Conservation (phyloP, 2,797 vertebrate genomes). For the Tinamus major region DNA sequence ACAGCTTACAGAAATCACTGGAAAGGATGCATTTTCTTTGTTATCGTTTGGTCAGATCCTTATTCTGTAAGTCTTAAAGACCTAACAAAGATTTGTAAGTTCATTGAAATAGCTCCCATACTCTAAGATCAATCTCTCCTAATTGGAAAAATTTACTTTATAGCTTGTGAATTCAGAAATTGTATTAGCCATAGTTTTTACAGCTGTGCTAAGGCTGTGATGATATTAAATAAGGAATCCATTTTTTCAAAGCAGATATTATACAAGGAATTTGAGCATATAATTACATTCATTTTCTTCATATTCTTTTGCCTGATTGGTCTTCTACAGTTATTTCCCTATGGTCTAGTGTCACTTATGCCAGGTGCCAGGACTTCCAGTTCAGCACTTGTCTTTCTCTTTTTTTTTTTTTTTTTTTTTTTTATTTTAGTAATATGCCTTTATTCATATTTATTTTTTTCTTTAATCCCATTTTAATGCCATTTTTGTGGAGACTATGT, state of each 20-base stretch:
- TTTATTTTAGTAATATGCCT: neutral
- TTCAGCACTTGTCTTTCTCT: neutral
- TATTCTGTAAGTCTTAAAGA: neutral
- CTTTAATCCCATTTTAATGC: neutral
- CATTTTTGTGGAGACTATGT: neutral
- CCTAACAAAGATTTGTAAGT: neutral
- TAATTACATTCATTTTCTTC: constrained; percentile 4
- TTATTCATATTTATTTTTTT: constrained; percentile 1
- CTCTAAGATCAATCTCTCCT: neutral
- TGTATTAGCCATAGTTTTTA: neutral
- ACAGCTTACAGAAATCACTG: neutral
- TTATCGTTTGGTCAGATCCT: neutral
- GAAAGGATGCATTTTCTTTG: neutral
- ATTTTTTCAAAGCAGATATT: neutral
- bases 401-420: neutral
- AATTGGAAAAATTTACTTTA: neutral
- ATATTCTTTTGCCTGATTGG: neutral
- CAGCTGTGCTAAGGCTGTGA: neutral
- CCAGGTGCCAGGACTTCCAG: neutral
- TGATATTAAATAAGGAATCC: neutral
- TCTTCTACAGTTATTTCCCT: neutral
- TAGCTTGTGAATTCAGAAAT: neutral
- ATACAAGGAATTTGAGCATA: neutral
- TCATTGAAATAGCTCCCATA: neutral
- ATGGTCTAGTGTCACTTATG: neutral